Percentiles rank a stretch among this genome's conserved stretches.
phyloP scores from a whole-genome alignment of 1,140 invertebrate species.

The Bombus waltoni region DNA sequence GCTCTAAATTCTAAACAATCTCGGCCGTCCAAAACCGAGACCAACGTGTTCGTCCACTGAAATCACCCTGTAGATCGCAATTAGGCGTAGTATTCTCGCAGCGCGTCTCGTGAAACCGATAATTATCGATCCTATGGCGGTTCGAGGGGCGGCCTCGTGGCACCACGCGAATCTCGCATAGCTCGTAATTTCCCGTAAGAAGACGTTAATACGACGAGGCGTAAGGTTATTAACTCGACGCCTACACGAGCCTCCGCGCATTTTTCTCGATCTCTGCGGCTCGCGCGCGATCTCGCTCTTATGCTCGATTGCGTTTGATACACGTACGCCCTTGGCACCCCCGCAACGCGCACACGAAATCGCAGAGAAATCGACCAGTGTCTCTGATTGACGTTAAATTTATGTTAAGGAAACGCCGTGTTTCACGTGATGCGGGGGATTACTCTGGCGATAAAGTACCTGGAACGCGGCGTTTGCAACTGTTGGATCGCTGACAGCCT shows the following conservation, averaged over 20 bases:
- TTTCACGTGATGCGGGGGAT: neutral
- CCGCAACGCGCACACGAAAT: neutral
- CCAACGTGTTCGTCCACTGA: neutral
- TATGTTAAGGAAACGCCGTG: neutral
- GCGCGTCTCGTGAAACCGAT: conserved; percentile 20
- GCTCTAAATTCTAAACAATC: neutral
- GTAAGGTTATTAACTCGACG: conserved; percentile 54
- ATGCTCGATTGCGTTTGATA: neutral
- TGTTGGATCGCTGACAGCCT: neutral
- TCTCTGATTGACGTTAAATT: conserved; percentile 20
- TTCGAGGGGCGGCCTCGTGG: neutral
- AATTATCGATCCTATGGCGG: conserved; percentile 29
- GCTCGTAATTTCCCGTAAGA: conserved; percentile 47
- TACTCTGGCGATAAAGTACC: neutral
- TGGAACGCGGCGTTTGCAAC: neutral
- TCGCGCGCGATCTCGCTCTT: neutral
- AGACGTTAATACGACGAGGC: conserved; percentile 53
- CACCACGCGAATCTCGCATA: conserved; percentile 24
- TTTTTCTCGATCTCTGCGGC: neutral
- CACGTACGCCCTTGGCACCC: neutral
- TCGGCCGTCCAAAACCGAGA: neutral
- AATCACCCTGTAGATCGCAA: conserved; percentile 14
- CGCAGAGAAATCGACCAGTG: neutral
- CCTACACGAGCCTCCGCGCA: conserved; percentile 19
- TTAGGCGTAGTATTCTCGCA: conserved; percentile 21